phyloP scores from a whole-genome alignment of 2,888 invertebrate genomes.

The Terebella lapidaria region DNA sequence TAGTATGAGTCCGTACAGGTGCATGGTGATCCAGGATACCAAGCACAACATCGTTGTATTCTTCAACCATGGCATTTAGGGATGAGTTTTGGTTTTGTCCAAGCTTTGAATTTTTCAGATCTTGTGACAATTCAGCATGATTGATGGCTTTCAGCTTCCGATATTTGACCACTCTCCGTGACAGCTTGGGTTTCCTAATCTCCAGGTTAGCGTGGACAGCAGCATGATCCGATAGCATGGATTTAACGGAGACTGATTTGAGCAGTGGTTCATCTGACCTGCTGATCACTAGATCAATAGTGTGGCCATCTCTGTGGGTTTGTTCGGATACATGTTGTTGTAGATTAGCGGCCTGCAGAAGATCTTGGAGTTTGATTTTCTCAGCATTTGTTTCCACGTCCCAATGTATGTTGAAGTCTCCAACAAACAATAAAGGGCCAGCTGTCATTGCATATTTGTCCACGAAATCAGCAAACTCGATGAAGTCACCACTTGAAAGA shows the following conservation, averaged over 20 bases:
- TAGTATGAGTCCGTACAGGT: too few species aligned
- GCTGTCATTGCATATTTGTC: neutral
- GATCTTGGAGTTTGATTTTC: too few species aligned
- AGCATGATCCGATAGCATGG: neutral
- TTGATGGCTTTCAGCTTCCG: neutral
- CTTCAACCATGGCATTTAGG: too few species aligned
- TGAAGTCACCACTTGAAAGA: neutral
- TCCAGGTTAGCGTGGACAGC: neutral
- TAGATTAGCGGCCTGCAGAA: too few species aligned
- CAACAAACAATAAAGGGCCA: neutral
- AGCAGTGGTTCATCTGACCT: neutral
- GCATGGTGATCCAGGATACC: too few species aligned
- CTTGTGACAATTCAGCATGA: too few species aligned
- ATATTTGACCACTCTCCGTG: neutral
- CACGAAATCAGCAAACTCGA: neutral
- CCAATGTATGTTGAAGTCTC: neutral
- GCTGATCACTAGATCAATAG: neutral
- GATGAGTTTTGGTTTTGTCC: too few species aligned
- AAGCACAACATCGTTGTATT: too few species aligned
- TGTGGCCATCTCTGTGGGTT: neutral
- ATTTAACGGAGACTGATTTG: neutral
- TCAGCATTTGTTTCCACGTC: too few species aligned
- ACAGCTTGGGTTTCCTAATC: neutral
- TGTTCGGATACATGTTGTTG: neutral
- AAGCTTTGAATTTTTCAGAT: too few species aligned